Percentiles rank a stretch among this genome's conserved stretches.
Evolutionary conservation across 2,797 vertebrate species (phyloP).

Genomic region (Sciurus vulgaris): DNA sequence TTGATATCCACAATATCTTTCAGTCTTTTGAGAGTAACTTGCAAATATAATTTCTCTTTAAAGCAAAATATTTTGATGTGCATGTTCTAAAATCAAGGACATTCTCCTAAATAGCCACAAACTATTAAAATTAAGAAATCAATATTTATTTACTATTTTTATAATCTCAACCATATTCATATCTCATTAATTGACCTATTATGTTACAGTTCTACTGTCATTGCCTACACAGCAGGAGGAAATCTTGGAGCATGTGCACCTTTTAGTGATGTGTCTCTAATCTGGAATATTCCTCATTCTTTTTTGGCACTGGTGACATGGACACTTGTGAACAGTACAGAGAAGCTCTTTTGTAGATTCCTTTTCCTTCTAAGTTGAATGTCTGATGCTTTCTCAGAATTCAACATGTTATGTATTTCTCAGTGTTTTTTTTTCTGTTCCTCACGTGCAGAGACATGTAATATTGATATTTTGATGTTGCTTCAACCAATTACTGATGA

Average conservation of each 20-base stretch:
- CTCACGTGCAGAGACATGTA: background rate
- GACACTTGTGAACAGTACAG: background rate
- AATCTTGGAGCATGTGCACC: no score
- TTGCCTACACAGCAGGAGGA: no score
- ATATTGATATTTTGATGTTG: accelerated
- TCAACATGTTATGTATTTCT: background rate
- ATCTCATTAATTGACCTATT: no score
- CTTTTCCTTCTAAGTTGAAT: background rate
- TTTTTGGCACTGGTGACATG: background rate
- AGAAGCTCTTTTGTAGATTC: background rate
- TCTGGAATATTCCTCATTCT: background rate
- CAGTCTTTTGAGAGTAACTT: background rate
- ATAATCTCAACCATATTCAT: background rate
- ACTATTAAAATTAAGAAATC: background rate
- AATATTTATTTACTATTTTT: background rate
- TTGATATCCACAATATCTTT: background rate
- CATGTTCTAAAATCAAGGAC: background rate
- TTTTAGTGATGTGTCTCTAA: background rate
- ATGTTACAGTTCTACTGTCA: no score
- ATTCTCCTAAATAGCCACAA: background rate
- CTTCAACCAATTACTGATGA: no score
- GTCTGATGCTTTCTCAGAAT: background rate
- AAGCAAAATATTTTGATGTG: background rate
- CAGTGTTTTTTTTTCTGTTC: background rate
- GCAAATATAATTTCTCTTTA: accelerated